Conservation (phyloP, 1,140 invertebrate genomes). For the Mylabris phalerata region DNA sequence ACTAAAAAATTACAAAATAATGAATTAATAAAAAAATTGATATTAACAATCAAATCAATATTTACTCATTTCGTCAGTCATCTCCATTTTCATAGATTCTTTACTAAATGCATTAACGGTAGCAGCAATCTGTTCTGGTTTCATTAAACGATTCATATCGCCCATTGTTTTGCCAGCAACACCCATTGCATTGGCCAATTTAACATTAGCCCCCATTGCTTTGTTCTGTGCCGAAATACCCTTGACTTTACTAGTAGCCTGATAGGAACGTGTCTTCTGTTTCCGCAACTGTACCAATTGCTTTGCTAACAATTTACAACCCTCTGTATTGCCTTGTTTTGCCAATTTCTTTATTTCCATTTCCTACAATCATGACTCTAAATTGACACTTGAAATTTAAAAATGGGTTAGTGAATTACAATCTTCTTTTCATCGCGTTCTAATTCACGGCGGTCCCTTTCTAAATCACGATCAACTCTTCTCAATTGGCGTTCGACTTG, state of each 20-base stretch:
- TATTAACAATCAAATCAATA: too few relatives aligned
- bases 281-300: slow-evolving; percentile 81
- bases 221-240: slow-evolving; percentile 79
- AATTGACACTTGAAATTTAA: slow-evolving; percentile 26
- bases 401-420: slow-evolving; percentile 44
- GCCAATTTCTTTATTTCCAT: slow-evolving; percentile 84
- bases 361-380: slow-evolving; percentile 50
- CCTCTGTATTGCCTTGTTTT: slow-evolving; percentile 79
- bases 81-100: slow-evolving; percentile 81
- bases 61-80: slow-evolving; percentile 91
- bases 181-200: slow-evolving; percentile 78
- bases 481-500: slow-evolving; percentile 72
- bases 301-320: slow-evolving; percentile 76
- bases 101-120: slow-evolving; percentile 77
- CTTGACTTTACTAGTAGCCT: slow-evolving; percentile 65
- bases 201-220: slow-evolving; percentile 80
- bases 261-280: slow-evolving; percentile 76
- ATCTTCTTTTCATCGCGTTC: slow-evolving; percentile 88
- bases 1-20: slow-evolving; percentile 52
- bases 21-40: background rate
- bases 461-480: slow-evolving; percentile 76
- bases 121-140: slow-evolving; percentile 73
- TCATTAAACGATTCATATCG: slow-evolving; percentile 81
- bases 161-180: slow-evolving; percentile 83
- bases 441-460: slow-evolving; percentile 68